Percentiles rank a stretch among this genome's conserved stretches.
Evolutionary conservation across 2,113 vertebrate species (phyloP).

Genomic region (Coptodon bakossiorum): DNA sequence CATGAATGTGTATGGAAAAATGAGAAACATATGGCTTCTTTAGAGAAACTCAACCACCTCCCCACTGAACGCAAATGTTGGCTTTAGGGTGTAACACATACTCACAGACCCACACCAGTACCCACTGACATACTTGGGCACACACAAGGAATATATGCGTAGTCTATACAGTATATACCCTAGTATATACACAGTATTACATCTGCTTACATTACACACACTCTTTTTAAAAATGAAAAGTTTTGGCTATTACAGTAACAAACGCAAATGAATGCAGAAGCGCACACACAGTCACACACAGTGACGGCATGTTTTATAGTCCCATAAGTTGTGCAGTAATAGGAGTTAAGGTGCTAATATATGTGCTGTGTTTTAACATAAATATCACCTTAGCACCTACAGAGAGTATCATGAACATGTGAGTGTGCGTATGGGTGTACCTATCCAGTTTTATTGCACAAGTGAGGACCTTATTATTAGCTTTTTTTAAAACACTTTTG

Average conservation of each 20-base stretch:
- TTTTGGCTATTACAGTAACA: background rate
- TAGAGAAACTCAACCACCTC: conserved; percentile 24
- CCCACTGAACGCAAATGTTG: conserved; percentile 53
- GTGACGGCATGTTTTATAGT: conserved; percentile 21
- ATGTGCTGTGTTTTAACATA: conserved; percentile 4
- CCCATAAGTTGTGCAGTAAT: conserved; percentile 9
- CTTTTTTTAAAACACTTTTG: background rate
- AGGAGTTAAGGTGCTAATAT: conserved; percentile 32
- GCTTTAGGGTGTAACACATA: conserved; percentile 54
- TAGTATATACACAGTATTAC: background rate
- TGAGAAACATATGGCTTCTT: conserved; percentile 56
- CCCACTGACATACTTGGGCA: conserved; percentile 9
- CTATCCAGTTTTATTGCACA: background rate
- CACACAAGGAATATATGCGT: background rate
- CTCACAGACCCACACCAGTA: conserved; percentile 14
- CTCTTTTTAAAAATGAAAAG: background rate
- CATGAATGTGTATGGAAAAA: conserved; percentile 65
- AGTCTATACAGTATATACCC: background rate
- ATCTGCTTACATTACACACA: background rate
- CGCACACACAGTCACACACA: background rate
- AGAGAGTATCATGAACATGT: background rate
- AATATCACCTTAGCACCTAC: conserved; percentile 28
- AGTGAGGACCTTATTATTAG: background rate
- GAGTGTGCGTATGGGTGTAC: background rate
- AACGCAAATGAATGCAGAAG: background rate